Evolutionary conservation across 2,113 vertebrate genomes (phyloP), one percentile per base, ranked within the genome.

Genomic region (Sakesphorus luctuosus): DNA sequence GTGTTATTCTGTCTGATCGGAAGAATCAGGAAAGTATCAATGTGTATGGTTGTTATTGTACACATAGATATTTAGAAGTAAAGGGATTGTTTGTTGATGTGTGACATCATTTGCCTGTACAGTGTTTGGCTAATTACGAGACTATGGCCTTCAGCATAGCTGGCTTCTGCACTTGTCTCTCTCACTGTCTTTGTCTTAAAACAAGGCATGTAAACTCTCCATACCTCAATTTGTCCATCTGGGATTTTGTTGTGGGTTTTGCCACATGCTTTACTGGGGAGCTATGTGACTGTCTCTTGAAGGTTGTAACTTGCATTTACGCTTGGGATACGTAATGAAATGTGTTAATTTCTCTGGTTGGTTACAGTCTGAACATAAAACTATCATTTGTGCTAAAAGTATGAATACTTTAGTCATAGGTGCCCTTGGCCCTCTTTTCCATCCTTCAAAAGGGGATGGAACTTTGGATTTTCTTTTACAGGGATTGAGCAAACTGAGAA

Each of bases 141-240:
- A 56, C 68, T 78, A 44, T 90, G 88, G 24, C 28, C 24, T 74
- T 63, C 25, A 29, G 56, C 31, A 58, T 72, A 84, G 52, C 69
- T 93, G 93, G 33, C 53, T 84, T 81, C 86, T 89, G 74, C 79
- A 24, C 20, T 84, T 93, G 65, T 82, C 44, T 89, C 36, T 96
- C 61, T 59, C 35, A 13, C 28, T 90, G 76, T 78, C 56, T 87
- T 59, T 90, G 71, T 69, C 46, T 71, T 77, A 49, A 55, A 84
- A 56, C 18, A 73, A 84, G 76, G 47, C 14, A 46, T 52, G 10
- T 38, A 47, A 81, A 49, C 35, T 77, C 72, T 72, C 44, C 58
- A 38, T 74, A 25, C 19, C n/a, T 90, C 72, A 44, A 0, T 89
- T 95, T 94, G 69, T 87, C 68, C 40, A 11, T 76, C 36, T 87